These are phyloP conservation scores for Dromaius novaehollandiae DNA, from an alignment of 2,113 vertebrate species.

Conservation along the genomic window DNA sequence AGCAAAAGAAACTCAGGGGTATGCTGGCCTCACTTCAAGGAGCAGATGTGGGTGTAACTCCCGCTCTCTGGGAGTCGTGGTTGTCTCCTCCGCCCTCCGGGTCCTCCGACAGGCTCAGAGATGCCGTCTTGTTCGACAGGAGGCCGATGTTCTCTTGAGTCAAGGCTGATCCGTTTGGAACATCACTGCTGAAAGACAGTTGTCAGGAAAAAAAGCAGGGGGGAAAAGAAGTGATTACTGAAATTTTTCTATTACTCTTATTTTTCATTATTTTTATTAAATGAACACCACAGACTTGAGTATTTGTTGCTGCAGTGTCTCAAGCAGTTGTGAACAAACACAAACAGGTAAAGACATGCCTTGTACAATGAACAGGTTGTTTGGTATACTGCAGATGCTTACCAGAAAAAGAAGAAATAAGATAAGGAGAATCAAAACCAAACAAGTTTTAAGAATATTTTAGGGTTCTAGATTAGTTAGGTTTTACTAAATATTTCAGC, in stretches of 20 bases:
- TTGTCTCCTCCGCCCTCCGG: conserved; percentile 78
- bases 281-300: background rate
- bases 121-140: conserved; percentile 87
- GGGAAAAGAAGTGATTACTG: background rate
- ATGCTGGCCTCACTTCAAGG: conserved; percentile 62
- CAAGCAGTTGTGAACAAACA: background rate
- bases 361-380: background rate
- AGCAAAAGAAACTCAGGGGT: conserved; percentile 30
- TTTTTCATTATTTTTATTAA: background rate
- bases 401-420: background rate
- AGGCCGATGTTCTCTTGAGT: conserved; percentile 88
- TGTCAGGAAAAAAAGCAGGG: background rate
- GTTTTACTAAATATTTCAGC: background rate
- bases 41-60: conserved; percentile 85
- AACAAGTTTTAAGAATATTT: background rate
- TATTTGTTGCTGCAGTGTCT: background rate
- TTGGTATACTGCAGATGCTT: background rate
- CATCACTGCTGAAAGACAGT: conserved; percentile 78
- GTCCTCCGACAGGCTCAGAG: conserved; percentile 88
- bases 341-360: background rate
- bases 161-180: conserved; percentile 90
- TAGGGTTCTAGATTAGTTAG: background rate
- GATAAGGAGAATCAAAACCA: background rate
- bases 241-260: background rate
- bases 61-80: conserved; percentile 87